Evolutionary conservation across 2,113 vertebrate species (phyloP).

Genomic region (Eubucco bourcierii): DNA sequence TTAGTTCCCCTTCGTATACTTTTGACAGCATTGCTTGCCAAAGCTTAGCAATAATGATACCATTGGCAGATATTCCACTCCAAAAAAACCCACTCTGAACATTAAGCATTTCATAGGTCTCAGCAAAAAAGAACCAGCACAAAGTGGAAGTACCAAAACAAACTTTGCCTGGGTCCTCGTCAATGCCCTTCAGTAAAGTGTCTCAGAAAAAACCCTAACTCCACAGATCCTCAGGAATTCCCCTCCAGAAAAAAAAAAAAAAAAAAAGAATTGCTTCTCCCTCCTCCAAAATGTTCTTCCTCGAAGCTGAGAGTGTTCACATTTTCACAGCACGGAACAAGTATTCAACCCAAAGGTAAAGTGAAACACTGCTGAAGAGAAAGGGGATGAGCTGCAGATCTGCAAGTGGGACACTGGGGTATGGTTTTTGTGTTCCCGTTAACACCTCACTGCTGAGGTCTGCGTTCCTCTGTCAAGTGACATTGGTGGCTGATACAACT

Average conservation of each 20-base stretch:
- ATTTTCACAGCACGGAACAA: not conserved
- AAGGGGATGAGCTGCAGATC: not conserved
- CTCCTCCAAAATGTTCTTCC: not conserved
- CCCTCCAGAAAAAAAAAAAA: not conserved
- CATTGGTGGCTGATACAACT: not conserved
- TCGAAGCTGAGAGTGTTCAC: not conserved
- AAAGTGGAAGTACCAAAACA: not conserved
- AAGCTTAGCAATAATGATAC: not conserved
- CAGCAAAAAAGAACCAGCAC: not conserved
- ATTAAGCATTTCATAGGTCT: not conserved
- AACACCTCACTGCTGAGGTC: not conserved
- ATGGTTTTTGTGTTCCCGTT: not conserved
- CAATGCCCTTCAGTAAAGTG: not conserved
- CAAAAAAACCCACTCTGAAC: not conserved
- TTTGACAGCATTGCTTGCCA: not conserved
- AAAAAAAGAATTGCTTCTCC: not conserved
- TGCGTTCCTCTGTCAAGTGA: not conserved
- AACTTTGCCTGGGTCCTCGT: accelerated
- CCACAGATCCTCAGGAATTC: accelerated
- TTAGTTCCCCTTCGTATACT: not conserved
- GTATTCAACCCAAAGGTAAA: not conserved
- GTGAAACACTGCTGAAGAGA: not conserved
- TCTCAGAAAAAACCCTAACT: not conserved
- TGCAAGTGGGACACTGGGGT: not conserved
- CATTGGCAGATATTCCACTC: not conserved